Evolutionary conservation across 2,113 vertebrate genomes (phyloP).

Genomic region (Urocitellus parryii): DNA sequence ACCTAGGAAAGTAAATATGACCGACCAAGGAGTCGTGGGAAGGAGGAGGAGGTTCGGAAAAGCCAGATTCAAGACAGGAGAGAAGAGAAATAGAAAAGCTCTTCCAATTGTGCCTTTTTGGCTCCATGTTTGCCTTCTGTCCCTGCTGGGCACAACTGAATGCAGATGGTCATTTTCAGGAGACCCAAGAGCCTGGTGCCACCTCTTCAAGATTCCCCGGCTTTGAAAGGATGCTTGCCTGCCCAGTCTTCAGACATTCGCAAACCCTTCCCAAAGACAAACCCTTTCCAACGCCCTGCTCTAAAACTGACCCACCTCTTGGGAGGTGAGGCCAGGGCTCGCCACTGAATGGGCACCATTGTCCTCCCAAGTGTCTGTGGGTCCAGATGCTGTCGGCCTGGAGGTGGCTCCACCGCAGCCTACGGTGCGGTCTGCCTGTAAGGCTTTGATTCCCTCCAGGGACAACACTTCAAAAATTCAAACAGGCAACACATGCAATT

Average conservation of each 20-base stretch:
- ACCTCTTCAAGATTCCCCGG: neutral
- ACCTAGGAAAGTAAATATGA: neutral
- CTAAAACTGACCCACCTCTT: conserved; percentile 65
- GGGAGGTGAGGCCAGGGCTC: conserved; percentile 56
- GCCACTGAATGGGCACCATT: conserved; percentile 66
- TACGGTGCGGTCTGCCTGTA: conserved; percentile 21
- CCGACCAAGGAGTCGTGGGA: neutral
- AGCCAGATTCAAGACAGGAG: neutral
- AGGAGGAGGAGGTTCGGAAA: neutral
- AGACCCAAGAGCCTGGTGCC: neutral
- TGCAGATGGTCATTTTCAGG: neutral
- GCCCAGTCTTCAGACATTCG: neutral
- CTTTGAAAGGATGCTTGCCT: conserved; percentile 20
- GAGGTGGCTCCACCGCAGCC: conserved; percentile 50
- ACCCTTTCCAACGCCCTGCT: conserved; percentile 41
- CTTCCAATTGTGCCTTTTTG: neutral
- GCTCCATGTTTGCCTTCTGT: neutral
- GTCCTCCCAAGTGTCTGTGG: conserved; percentile 65
- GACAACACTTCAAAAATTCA: conserved; percentile 70
- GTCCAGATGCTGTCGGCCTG: conserved; percentile 51
- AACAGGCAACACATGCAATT: conserved; percentile 70
- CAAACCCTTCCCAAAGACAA: conserved; percentile 67
- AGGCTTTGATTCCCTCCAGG: conserved; percentile 71
- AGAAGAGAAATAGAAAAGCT: neutral
- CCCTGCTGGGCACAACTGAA: neutral